A percentile compares a stretch with the other conserved stretches of the same genome.
phyloP scores from a whole-genome alignment of 2,888 invertebrate genomes.

The Eulithis prunata region DNA sequence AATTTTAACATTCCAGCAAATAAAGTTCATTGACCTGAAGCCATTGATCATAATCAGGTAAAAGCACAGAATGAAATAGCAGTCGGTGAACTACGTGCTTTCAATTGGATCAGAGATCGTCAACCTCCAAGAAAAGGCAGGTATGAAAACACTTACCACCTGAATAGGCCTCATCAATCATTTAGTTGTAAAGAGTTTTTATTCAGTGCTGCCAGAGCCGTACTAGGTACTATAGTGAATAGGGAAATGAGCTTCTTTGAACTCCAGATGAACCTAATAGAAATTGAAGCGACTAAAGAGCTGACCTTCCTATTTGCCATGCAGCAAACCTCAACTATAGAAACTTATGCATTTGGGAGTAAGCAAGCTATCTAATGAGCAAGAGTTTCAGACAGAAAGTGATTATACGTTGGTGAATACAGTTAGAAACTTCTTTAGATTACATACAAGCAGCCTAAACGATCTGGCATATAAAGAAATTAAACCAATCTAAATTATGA shows the following conservation, averaged over 20 bases:
- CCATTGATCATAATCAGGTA: constrained; percentile 52
- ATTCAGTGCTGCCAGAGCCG: constrained; percentile 39
- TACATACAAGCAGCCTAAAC: too few relatives aligned
- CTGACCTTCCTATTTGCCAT: not conserved
- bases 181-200: constrained; percentile 61
- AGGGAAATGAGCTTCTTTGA: constrained; percentile 7
- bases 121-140: constrained; percentile 51
- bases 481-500: too few relatives aligned
- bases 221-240: constrained; percentile 1
- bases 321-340: not conserved
- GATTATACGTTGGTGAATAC: too few relatives aligned
- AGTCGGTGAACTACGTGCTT: constrained; percentile 24
- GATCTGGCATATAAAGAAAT: too few relatives aligned
- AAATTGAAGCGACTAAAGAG: not conserved
- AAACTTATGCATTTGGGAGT: not conserved
- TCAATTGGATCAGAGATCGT: constrained; percentile 47
- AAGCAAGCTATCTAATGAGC: not conserved
- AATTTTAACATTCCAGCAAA: constrained; percentile 11
- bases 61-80: constrained; percentile 37
- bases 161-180: constrained; percentile 76
- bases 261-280: not conserved
- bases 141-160: constrained; percentile 57
- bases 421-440: too few relatives aligned
- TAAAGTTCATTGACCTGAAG: constrained; percentile 37
- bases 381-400: too few relatives aligned